A percentile compares a stretch with the other conserved stretches of the same genome.
phyloP scores from a whole-genome alignment of 92 coral and sea anemone genomes.

The Zoanthus sansibaricus region DNA sequence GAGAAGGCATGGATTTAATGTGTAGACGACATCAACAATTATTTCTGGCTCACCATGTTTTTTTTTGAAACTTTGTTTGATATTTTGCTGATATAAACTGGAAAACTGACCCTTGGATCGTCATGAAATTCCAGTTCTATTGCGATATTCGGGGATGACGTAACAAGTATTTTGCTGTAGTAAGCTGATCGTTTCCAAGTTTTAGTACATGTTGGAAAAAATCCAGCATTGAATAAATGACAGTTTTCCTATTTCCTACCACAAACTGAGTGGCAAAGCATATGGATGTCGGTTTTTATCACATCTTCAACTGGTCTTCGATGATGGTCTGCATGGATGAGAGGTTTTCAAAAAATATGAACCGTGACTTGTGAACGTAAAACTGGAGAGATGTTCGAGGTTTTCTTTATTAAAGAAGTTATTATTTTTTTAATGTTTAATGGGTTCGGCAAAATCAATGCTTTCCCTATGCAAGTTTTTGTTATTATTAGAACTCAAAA shows the following conservation, averaged over 20 bases:
- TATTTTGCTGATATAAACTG: not conserved
- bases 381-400: too few relatives aligned
- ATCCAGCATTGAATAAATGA: not conserved
- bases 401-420: too few relatives aligned
- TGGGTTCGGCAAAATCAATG: too few relatives aligned
- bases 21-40: constrained; percentile 17
- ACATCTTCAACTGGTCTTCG: too few relatives aligned
- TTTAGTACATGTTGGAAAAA: not conserved
- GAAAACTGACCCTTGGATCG: not conserved
- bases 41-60: not conserved
- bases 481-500: too few relatives aligned
- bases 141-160: not conserved
- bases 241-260: not conserved
- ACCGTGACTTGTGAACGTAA: too few relatives aligned
- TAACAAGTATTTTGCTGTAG: not conserved
- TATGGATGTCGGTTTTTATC: too few relatives aligned
- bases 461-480: too few relatives aligned
- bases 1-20: constrained; percentile 93
- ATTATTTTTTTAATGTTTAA: too few relatives aligned
- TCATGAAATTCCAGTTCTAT: not conserved
- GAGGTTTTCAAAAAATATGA: too few relatives aligned
- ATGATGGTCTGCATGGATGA: too few relatives aligned
- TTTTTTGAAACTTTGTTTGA: not conserved
- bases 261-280: too few relatives aligned
- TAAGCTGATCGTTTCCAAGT: not conserved